Evolutionary conservation across 2,888 invertebrate genomes (phyloP).

Genomic region (Operophtera brumata): DNA sequence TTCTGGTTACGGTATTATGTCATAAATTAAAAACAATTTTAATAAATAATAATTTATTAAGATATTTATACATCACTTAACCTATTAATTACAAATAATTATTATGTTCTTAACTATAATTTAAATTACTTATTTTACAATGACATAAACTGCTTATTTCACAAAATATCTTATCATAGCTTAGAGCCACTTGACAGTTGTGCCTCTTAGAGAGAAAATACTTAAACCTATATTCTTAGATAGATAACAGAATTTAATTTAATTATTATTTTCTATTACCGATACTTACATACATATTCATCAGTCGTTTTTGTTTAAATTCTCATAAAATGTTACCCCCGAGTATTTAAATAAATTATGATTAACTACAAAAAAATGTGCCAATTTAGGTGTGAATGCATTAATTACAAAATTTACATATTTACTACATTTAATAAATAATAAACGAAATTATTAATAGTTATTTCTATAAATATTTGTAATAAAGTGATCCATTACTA

Average conservation of each 20-base stretch:
- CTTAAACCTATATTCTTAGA: slow-evolving; percentile 9
- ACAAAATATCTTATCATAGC: slow-evolving; percentile 20
- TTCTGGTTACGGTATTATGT: background rate
- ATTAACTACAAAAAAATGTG: slow-evolving; percentile 12
- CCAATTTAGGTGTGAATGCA: background rate
- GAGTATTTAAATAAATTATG: slow-evolving; percentile 4
- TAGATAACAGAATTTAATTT: slow-evolving; percentile 8
- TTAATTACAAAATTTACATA: too few species aligned
- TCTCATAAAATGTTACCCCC: slow-evolving; percentile 20
- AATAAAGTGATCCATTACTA: too few species aligned
- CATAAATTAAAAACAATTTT: background rate
- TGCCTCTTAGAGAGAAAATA: slow-evolving; percentile 35
- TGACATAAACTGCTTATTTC: slow-evolving; percentile 14
- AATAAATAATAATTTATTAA: slow-evolving; percentile 10
- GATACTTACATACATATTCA: slow-evolving; percentile 29
- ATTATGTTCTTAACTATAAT: background rate
- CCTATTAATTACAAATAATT: too few species aligned
- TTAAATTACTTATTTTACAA: slow-evolving; percentile 5
- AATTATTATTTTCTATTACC: slow-evolving; percentile 8
- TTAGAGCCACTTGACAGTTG: slow-evolving; percentile 31
- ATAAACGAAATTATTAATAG: too few species aligned
- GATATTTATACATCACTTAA: background rate
- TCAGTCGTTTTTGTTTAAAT: slow-evolving; percentile 33
- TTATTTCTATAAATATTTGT: too few species aligned
- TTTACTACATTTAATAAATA: too few species aligned